A percentile compares a stretch with the other conserved stretches of the same genome.
Evolutionary conservation across 2,113 vertebrate genomes (phyloP).

Genomic region (Ophthalmolycus amberensis): DNA sequence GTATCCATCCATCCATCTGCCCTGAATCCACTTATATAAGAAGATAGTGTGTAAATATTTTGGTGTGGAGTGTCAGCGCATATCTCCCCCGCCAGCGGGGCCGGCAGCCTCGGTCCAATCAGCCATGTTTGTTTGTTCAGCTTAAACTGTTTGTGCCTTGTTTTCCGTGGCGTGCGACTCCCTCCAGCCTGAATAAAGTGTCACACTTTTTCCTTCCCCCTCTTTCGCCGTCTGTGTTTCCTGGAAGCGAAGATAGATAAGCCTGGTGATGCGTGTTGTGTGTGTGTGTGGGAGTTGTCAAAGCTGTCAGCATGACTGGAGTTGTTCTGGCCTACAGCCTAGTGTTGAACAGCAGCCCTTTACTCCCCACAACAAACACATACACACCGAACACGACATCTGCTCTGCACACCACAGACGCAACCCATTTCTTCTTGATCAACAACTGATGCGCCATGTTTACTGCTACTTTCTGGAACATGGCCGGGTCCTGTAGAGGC

Average conservation of each 20-base stretch:
- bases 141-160: constrained; percentile 83
- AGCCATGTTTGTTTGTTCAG: constrained; percentile 82
- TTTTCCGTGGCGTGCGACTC: constrained; percentile 69
- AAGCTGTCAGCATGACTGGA: constrained; percentile 76
- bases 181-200: constrained; percentile 71
- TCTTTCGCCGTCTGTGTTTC: constrained; percentile 60
- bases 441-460: constrained; percentile 31
- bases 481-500: neutral
- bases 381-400: constrained; percentile 56
- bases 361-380: constrained; percentile 58
- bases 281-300: constrained; percentile 64
- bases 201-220: constrained; percentile 45
- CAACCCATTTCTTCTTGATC: constrained; percentile 52
- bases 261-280: constrained; percentile 49
- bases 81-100: constrained; percentile 62
- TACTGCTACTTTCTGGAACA: constrained; percentile 40
- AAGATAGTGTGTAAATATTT: constrained; percentile 82
- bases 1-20: constrained; percentile 67
- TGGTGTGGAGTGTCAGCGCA: constrained; percentile 67
- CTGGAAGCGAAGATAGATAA: constrained; percentile 63
- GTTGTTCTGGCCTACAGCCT: constrained; percentile 75
- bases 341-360: constrained; percentile 72
- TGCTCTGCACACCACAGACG: constrained; percentile 45
- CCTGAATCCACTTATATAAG: constrained; percentile 78
- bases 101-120: constrained; percentile 73